These are phyloP conservation scores for Amblyjoppa proteus DNA, from an alignment of 2,888 invertebrate genomes.

Conservation along the genomic window DNA sequence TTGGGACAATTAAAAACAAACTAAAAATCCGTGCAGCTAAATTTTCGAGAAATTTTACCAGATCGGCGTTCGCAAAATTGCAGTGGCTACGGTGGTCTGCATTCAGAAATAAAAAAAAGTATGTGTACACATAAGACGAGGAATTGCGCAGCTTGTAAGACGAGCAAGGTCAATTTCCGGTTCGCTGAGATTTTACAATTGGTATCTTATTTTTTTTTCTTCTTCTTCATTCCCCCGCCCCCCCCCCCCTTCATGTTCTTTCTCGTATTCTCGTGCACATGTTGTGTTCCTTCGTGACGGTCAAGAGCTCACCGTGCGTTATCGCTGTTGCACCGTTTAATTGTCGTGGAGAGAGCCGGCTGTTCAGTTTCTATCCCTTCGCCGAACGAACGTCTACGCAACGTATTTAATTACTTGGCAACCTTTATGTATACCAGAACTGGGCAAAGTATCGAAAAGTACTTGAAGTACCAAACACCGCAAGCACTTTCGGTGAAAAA, in stretches of 20 bases:
- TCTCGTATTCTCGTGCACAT: neutral
- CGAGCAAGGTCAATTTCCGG: conserved; percentile 57
- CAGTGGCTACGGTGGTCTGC: neutral
- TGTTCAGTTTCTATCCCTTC: neutral
- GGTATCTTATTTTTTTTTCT: conserved; percentile 10
- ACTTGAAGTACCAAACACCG: too few relatives aligned
- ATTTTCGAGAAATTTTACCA: neutral
- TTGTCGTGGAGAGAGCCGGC: conserved; percentile 7
- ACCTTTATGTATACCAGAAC: neutral
- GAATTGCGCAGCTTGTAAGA: conserved; percentile 51
- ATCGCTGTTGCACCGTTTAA: conserved; percentile 25
- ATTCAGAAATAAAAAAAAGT: neutral
- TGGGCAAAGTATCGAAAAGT: too few relatives aligned
- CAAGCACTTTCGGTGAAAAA: too few relatives aligned
- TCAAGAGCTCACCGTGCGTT: conserved; percentile 29
- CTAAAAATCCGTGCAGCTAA: too few relatives aligned
- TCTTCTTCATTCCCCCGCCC: neutral
- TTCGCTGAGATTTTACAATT: conserved; percentile 38
- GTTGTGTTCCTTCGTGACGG: conserved; percentile 36
- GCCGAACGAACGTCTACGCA: neutral
- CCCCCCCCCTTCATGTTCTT: neutral
- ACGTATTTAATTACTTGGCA: conserved; percentile 11
- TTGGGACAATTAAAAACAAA: too few relatives aligned
- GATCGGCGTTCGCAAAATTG: neutral
- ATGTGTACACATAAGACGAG: conserved; percentile 17